phyloP scores from a whole-genome alignment of 2,888 invertebrate species.

The Fragum whitleyi region DNA sequence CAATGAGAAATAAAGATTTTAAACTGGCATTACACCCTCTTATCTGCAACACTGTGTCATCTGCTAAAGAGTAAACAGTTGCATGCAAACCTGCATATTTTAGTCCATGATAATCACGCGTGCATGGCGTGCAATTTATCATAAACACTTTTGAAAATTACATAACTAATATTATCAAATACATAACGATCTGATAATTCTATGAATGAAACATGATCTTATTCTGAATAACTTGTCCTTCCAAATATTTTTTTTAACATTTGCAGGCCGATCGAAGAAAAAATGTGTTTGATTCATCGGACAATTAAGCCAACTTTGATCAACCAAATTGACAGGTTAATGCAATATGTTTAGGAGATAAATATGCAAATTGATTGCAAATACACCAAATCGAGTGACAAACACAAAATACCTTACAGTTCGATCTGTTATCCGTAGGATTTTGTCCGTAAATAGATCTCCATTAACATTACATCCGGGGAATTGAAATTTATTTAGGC shows the following conservation, averaged over 20 bases:
- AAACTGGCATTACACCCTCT: too few relatives aligned
- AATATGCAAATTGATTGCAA: neutral
- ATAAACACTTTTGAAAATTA: neutral
- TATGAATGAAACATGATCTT: too few relatives aligned
- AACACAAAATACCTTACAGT: neutral
- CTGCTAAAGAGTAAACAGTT: neutral
- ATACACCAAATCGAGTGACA: neutral
- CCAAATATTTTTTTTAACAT: too few relatives aligned
- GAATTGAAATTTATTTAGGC: neutral
- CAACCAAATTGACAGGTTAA: too few relatives aligned
- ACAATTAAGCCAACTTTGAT: too few relatives aligned
- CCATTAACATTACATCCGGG: conserved; percentile 4
- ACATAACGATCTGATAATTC: too few relatives aligned
- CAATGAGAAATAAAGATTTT: too few relatives aligned
- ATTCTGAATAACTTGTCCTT: too few relatives aligned
- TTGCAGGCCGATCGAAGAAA: too few relatives aligned
- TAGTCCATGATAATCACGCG: neutral
- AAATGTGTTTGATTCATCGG: too few relatives aligned
- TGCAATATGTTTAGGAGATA: neutral
- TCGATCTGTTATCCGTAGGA: neutral
- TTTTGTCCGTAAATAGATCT: neutral
- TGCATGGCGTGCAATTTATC: neutral
- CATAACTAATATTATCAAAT: neutral
- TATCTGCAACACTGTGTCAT: too few relatives aligned
- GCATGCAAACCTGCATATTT: neutral